Evolutionary conservation across 1,140 invertebrate genomes (phyloP), one percentile per base, ranked within the genome.

Genomic region (Saxidomus purpurata): DNA sequence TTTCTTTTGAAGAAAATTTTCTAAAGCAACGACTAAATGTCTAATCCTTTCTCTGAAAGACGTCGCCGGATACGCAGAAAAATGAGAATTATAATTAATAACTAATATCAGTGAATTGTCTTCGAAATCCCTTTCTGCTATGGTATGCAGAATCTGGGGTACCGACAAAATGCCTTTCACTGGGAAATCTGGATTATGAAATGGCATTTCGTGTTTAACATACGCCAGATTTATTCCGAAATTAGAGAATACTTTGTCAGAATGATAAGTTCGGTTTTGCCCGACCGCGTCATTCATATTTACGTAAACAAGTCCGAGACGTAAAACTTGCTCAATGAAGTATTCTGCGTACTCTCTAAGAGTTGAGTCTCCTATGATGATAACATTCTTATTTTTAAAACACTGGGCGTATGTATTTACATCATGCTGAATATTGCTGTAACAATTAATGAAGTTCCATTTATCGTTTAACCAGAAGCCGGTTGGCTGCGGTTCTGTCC

Each of bases 121-220:
- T 15, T 22, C 13, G 17, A 79, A 34, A 52, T 43, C 22, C 8
- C 40, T 34, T 22, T 40, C 0, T 17, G 47, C 74, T 22, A 87
- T 25, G 13, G 34, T 15, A 38, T 79, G 11, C 1, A 87, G 15
- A 11, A 71, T 31, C n/a, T 74, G 19, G 3, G 55, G 28, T 3
- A 79, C n/a, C 0, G 71, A 77, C 1, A n/a, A 38, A 34, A 87
- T 87, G 22, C 55, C 52, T 17, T 43, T 59, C 0, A 22, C 3
- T n/a, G 85, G 71, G 8, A 79, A 74, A 43, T 43, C 34, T 13
- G 49, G 71, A 79, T 77, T 87, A n/a, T 74, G 28, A 22, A 77
- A 79, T 25, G 85, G 85, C 85, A 87, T 87, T 79, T 67, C 85
- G 34, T 87, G 85, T 47, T 87, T 87, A 19, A 87, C 15, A 36